Conservation (phyloP, 2,113 vertebrate species). For the Pogonocichla stellata region DNA sequence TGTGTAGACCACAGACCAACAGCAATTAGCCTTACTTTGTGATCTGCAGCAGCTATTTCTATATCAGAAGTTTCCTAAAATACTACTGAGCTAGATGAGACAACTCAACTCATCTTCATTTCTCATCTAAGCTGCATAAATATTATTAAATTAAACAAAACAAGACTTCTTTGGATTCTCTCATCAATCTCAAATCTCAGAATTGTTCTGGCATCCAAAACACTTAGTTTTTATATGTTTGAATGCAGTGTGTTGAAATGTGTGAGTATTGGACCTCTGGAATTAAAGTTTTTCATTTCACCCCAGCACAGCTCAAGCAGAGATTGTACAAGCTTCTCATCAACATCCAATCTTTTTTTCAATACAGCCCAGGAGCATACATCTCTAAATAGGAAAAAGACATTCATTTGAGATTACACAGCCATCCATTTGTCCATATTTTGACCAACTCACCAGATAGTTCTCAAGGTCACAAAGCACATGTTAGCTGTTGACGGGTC, state of each 20-base stretch:
- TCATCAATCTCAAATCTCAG: neutral
- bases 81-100: neutral
- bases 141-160: slow-evolving; percentile 4
- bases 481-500: neutral
- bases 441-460: neutral
- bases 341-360: neutral
- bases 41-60: slow-evolving; percentile 25
- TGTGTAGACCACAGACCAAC: neutral
- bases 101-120: neutral
- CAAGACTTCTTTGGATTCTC: neutral
- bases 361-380: neutral
- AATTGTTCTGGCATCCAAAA: neutral
- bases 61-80: slow-evolving; percentile 7
- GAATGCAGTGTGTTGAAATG: neutral
- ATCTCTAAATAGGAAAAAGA: neutral
- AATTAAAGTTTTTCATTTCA: neutral
- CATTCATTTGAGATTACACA: neutral
- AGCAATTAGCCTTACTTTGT: neutral
- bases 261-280: neutral
- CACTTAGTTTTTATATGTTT: neutral
- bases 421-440: neutral
- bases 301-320: neutral
- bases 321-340: neutral
- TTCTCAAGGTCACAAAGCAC: neutral
- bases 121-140: neutral